These are phyloP conservation scores for Allolobophora icterica DNA, from an alignment of 2,888 invertebrate species.

Conservation along the genomic window DNA sequence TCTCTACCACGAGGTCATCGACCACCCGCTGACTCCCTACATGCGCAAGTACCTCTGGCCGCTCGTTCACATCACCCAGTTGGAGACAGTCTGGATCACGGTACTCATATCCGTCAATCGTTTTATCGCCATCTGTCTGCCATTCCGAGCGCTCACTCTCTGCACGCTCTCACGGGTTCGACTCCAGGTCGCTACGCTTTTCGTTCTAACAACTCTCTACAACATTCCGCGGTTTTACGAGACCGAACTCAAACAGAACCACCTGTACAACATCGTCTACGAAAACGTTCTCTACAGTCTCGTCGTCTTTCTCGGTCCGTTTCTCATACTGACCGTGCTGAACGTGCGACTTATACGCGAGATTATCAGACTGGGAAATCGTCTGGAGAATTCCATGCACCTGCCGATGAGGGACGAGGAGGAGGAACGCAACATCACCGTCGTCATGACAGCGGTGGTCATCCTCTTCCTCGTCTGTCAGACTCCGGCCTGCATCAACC, in stretches of 20 bases:
- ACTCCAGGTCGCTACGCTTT: constrained; percentile 45
- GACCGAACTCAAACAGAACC: constrained; percentile 32
- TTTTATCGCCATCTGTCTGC: constrained; percentile 50
- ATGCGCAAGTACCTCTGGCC: constrained; percentile 46
- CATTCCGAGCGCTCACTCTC: constrained; percentile 47
- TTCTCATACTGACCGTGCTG: constrained; percentile 47
- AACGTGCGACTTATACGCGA: constrained; percentile 47
- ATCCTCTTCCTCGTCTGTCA: constrained; percentile 50
- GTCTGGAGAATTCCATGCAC: constrained; percentile 18
- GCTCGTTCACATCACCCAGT: constrained; percentile 49
- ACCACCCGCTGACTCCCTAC: constrained; percentile 40
- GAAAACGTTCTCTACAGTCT: constrained; percentile 48
- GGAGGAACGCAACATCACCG: constrained; percentile 49
- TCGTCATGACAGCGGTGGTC: constrained; percentile 51
- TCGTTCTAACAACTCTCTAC: constrained; percentile 44
- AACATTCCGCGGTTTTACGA: constrained; percentile 49
- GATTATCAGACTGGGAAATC: constrained; percentile 42
- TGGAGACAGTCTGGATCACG: constrained; percentile 50
- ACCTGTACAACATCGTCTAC: constrained; percentile 47
- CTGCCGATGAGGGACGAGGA: constrained; percentile 35
- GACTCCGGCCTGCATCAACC: constrained; percentile 50
- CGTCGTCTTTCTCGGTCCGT: constrained; percentile 49
- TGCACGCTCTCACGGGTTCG: constrained; percentile 46
- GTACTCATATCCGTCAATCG: constrained; percentile 51
- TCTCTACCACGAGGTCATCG: constrained; percentile 37